These are phyloP conservation scores for Drosophila nikananu DNA, from an alignment of 1,140 invertebrate species.

Conservation along the genomic window DNA sequence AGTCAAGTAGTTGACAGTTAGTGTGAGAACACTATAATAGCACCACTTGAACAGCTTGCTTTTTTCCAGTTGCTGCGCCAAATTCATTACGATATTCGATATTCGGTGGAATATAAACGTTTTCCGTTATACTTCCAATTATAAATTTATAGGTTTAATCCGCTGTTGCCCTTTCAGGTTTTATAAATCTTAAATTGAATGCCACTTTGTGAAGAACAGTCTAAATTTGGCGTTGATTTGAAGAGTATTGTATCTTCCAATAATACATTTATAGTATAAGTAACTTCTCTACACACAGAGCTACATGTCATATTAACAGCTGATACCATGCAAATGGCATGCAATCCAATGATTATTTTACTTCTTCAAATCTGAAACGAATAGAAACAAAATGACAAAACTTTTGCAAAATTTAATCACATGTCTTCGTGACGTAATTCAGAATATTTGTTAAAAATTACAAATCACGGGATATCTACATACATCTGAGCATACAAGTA, in stretches of 20 bases:
- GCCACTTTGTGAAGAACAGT: not conserved
- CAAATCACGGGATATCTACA: not conserved
- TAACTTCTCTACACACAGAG: not conserved
- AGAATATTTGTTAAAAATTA: not conserved
- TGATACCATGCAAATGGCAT: conserved; percentile 3
- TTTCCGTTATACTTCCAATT: not conserved
- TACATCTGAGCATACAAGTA: not conserved
- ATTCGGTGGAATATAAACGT: conserved; percentile 1
- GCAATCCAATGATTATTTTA: not conserved
- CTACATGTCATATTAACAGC: not conserved
- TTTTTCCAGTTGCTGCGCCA: conserved; percentile 66
- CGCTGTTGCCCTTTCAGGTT: not conserved
- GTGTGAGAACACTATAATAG: conserved; percentile 23
- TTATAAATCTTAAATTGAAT: not conserved
- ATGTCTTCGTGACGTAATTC: conserved; percentile 1
- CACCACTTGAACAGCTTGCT: conserved; percentile 59
- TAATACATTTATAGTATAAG: not conserved
- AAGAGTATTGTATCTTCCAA: not conserved
- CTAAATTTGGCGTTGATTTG: not conserved
- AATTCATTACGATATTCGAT: conserved; percentile 73
- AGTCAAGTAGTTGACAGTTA: conserved; percentile 12
- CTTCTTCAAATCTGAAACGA: not conserved
- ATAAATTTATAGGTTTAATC: not conserved
- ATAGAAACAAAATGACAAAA: not conserved
- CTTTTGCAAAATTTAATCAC: not conserved